These are phyloP conservation scores for Vidua chalybeata DNA, from an alignment of 2,113 vertebrate genomes.

Conservation along the genomic window DNA sequence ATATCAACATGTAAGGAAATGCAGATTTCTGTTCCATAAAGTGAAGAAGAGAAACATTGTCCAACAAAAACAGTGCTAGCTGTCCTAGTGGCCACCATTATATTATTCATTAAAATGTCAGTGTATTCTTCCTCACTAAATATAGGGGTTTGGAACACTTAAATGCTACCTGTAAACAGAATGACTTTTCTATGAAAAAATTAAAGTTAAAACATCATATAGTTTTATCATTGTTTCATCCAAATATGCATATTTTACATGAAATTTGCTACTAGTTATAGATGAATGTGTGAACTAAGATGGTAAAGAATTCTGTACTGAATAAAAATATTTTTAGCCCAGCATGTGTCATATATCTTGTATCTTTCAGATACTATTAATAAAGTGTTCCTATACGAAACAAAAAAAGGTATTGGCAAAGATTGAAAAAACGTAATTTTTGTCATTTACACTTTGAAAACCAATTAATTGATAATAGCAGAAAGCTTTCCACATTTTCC, in stretches of 20 bases:
- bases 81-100: background rate
- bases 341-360: background rate
- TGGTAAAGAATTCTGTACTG: constrained; percentile 7
- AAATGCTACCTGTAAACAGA: background rate
- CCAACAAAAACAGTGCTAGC: background rate
- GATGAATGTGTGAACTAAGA: background rate
- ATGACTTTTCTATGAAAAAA: background rate
- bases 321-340: constrained; percentile 54
- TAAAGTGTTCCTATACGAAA: constrained; percentile 42
- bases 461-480: background rate
- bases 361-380: constrained; percentile 36
- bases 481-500: background rate
- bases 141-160: background rate
- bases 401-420: background rate
- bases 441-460: constrained; percentile 16
- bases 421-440: background rate
- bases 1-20: background rate
- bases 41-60: background rate
- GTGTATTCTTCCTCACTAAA: background rate
- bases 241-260: background rate
- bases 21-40: background rate
- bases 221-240: background rate
- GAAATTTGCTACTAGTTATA: background rate
- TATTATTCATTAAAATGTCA: background rate
- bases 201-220: background rate